Percentiles rank a stretch among this genome's conserved stretches.
Evolutionary conservation across 23 tunicate species (phyloP).

Genomic region (Ascidia mentula): DNA sequence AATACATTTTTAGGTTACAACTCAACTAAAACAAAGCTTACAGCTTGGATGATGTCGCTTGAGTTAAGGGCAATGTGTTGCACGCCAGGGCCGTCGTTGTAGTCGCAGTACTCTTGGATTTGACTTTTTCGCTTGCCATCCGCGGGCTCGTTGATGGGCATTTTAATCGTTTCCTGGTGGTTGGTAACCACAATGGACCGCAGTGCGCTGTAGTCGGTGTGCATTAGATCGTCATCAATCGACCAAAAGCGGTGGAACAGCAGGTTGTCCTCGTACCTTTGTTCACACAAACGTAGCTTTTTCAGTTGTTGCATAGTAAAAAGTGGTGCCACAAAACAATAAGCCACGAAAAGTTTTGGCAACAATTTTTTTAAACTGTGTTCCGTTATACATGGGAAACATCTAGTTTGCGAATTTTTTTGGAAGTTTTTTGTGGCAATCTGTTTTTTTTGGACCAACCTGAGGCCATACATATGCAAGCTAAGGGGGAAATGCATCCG

Average conservation of each 20-base stretch:
- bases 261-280: slow-evolving; percentile 91
- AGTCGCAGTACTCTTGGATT: slow-evolving; percentile 95
- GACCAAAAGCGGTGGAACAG: slow-evolving; percentile 99
- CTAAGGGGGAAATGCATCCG: no score
- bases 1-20: no score
- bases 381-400: no score
- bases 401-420: no score
- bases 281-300: not conserved
- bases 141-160: slow-evolving; percentile 99
- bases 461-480: no score
- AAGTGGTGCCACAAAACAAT: no score
- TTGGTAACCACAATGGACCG: slow-evolving; percentile 92
- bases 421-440: no score
- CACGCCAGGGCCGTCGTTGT: slow-evolving; percentile 98
- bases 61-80: slow-evolving; percentile 95
- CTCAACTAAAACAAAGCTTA: no score
- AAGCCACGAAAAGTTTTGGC: no score
- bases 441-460: no score
- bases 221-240: slow-evolving; percentile 91
- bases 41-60: slow-evolving; percentile 67
- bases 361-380: no score
- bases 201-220: slow-evolving; percentile 95
- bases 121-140: slow-evolving; percentile 93
- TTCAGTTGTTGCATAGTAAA: no score
- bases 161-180: slow-evolving; percentile 89